phyloP scores from a whole-genome alignment of 2,797 vertebrate species.

The Lates japonicus region DNA sequence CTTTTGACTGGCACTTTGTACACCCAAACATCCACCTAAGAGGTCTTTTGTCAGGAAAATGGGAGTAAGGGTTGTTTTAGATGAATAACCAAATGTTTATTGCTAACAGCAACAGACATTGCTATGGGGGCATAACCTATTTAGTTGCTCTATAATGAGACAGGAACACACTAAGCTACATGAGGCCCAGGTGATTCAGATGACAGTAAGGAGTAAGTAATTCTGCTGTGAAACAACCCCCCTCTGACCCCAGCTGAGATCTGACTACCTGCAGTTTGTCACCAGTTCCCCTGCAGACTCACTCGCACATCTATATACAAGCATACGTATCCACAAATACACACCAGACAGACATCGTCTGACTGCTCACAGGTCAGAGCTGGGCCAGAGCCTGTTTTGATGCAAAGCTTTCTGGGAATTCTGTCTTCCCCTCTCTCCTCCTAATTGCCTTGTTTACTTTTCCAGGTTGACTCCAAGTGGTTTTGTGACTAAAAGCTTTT shows the following conservation, averaged over 20 bases:
- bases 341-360: constrained; percentile 27
- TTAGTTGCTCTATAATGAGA: background rate
- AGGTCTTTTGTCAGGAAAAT: background rate
- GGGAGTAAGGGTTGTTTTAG: background rate
- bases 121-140: background rate
- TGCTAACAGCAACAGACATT: background rate
- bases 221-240: background rate
- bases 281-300: constrained; percentile 33
- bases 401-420: constrained; percentile 73
- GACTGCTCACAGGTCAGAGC: constrained; percentile 55
- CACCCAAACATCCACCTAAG: background rate
- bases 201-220: background rate
- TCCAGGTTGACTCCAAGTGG: constrained; percentile 54
- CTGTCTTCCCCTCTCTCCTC: constrained; percentile 1
- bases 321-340: constrained; percentile 29
- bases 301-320: constrained; percentile 19
- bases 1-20: background rate
- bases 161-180: background rate
- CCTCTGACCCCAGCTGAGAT: constrained; percentile 2
- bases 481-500: constrained; percentile 61
- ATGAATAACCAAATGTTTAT: background rate
- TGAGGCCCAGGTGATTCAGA: constrained; percentile 14
- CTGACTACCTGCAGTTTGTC: constrained; percentile 22
- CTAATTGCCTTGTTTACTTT: constrained; percentile 72
- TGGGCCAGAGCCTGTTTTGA: constrained; percentile 55